Conservation (phyloP, 92 coral and sea anemone species). For the Palythoa grandis region DNA sequence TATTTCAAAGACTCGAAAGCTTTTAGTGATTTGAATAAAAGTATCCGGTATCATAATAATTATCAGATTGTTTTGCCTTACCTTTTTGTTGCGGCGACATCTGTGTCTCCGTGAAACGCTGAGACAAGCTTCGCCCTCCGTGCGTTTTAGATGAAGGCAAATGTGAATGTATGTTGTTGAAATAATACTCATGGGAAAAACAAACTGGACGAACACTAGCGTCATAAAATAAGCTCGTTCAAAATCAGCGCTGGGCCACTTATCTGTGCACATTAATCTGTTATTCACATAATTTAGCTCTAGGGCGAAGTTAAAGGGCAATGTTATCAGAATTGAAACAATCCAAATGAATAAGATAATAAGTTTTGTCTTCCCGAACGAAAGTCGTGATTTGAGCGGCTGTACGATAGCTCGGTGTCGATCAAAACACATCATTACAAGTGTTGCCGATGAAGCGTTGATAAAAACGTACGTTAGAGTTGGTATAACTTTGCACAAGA, state of each 20-base stretch:
- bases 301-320: constrained; percentile 77
- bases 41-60: too few relatives aligned
- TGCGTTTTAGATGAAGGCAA: constrained; percentile 55
- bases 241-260: constrained; percentile 79
- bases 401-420: constrained; percentile 70
- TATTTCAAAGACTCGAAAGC: too few relatives aligned
- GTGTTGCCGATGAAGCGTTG: constrained; percentile 88
- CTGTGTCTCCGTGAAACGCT: constrained; percentile 49
- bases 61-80: constrained; percentile 5
- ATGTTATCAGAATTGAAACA: constrained; percentile 56
- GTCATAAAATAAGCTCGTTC: constrained; percentile 74
- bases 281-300: constrained; percentile 55
- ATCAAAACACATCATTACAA: constrained; percentile 74
- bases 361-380: constrained; percentile 62
- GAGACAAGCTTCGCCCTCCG: constrained; percentile 19
- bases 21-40: too few relatives aligned
- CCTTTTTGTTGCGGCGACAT: constrained; percentile 73
- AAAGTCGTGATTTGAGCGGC: constrained; percentile 67
- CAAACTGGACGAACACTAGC: constrained; percentile 75
- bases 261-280: constrained; percentile 77
- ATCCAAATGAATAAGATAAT: constrained; percentile 66
- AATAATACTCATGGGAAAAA: constrained; percentile 74
- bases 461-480: constrained; percentile 79
- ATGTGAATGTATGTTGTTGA: constrained; percentile 69
- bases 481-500: constrained; percentile 85